Percentiles rank a stretch among this genome's conserved stretches.
Evolutionary conservation across 2,113 vertebrate genomes (phyloP).

Genomic region (Caranx melampygus): DNA sequence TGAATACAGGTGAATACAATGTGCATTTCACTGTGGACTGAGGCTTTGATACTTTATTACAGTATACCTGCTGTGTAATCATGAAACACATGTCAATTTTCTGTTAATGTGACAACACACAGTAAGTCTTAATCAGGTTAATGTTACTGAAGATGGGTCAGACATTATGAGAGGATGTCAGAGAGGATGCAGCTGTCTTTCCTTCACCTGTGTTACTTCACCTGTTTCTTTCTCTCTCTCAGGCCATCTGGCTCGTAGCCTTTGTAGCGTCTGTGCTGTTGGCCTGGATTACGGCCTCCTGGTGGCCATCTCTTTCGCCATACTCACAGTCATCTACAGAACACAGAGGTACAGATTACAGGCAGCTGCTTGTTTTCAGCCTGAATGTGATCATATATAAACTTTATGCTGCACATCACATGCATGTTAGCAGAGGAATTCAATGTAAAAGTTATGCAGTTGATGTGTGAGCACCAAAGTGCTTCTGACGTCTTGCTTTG

Average conservation of each 20-base stretch:
- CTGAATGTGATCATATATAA: neutral
- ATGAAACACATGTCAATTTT: no score
- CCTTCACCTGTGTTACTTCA: neutral
- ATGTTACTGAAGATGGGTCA: neutral
- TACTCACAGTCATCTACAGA: slow-evolving; percentile 94
- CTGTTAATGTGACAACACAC: no score
- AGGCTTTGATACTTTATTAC: no score
- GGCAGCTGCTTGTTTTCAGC: neutral
- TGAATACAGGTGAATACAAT: no score
- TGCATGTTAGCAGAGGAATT: neutral
- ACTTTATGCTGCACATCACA: neutral
- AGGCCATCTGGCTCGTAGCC: slow-evolving; percentile 94
- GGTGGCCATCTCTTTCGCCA: slow-evolving; percentile 88
- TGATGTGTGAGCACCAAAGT: no score
- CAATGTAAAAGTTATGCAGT: no score
- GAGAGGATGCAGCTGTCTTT: neutral
- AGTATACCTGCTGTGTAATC: neutral
- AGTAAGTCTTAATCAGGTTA: neutral
- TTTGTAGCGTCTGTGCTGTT: slow-evolving; percentile 92
- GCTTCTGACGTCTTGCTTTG: neutral
- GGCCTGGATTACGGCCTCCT: slow-evolving; percentile 94
- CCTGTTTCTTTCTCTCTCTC: slow-evolving; percentile 28
- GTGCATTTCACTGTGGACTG: no score
- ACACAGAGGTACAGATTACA: slow-evolving; percentile 89
- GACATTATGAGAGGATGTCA: neutral